These are phyloP conservation scores for Lamproptera curius DNA, from an alignment of 2,888 invertebrate genomes.

Conservation along the genomic window DNA sequence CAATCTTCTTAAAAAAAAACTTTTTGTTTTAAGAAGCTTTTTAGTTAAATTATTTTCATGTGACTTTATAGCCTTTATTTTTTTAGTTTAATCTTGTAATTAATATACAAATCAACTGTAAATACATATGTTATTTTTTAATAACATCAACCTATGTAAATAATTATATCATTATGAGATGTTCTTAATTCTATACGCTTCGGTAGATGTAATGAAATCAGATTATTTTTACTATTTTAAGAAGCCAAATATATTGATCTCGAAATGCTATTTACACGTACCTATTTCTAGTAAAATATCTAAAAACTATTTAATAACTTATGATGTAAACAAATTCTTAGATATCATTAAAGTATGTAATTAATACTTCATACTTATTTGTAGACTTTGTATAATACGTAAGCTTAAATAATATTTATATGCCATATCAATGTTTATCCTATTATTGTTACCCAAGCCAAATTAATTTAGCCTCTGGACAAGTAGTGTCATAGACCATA, in stretches of 20 bases:
- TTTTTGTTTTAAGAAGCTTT: too few relatives aligned
- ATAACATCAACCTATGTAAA: too few relatives aligned
- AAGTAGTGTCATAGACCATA: neutral
- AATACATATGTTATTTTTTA: too few relatives aligned
- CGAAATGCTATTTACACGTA: constrained; percentile 14
- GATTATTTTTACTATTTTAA: neutral
- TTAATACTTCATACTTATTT: neutral
- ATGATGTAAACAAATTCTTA: neutral
- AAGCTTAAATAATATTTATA: neutral
- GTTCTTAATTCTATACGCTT: too few relatives aligned
- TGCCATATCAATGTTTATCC: neutral
- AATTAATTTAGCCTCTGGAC: constrained; percentile 32
- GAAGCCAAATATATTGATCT: constrained; percentile 19
- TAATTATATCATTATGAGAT: too few relatives aligned
- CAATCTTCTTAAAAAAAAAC: too few relatives aligned
- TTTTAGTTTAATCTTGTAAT: too few relatives aligned
- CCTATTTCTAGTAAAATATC: neutral
- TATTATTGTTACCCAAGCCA: constrained; percentile 38
- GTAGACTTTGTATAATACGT: neutral
- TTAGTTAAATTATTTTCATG: too few relatives aligned
- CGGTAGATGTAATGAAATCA: neutral
- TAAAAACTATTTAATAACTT: neutral
- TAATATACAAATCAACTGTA: too few relatives aligned
- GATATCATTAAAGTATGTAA: neutral
- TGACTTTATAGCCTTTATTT: too few relatives aligned